Conservation (phyloP, 1,140 invertebrate genomes). For the Hyposmocoma kahamanoa region DNA sequence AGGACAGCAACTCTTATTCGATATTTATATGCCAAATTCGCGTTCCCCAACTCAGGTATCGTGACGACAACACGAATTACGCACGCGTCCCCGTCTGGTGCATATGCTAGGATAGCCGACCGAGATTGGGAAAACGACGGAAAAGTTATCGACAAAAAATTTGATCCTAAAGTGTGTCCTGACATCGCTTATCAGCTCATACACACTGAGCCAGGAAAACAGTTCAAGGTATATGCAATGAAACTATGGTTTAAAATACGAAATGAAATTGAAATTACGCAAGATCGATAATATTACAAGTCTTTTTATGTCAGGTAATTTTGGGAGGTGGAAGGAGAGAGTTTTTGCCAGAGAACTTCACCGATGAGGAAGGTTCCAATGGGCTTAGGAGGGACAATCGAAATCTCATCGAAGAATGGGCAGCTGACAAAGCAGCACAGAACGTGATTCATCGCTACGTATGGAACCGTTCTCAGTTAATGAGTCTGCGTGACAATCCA, state of each 20-base stretch:
- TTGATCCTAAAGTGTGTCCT: too few relatives aligned
- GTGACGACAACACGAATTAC: slow-evolving; percentile 87
- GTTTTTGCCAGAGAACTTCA: slow-evolving; percentile 76
- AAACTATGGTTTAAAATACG: not conserved
- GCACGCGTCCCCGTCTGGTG: slow-evolving; percentile 83
- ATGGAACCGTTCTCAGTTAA: slow-evolving; percentile 78
- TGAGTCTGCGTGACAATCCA: slow-evolving; percentile 67
- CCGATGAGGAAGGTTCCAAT: slow-evolving; percentile 78
- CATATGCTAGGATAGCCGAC: slow-evolving; percentile 83
- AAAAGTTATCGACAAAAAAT: too few relatives aligned
- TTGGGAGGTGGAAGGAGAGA: slow-evolving; percentile 83
- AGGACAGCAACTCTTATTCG: too few relatives aligned
- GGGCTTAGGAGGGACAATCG: slow-evolving; percentile 76
- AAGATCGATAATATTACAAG: not conserved
- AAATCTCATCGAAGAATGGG: slow-evolving; percentile 70
- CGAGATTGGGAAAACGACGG: slow-evolving; percentile 90
- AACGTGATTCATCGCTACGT: slow-evolving; percentile 80
- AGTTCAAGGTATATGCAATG: slow-evolving; percentile 77
- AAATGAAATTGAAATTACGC: slow-evolving; percentile 39
- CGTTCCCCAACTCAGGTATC: too few relatives aligned
- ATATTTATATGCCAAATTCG: too few relatives aligned
- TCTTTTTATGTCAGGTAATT: slow-evolving; percentile 72
- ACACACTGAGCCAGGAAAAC: slow-evolving; percentile 76
- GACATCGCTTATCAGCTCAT: slow-evolving; percentile 85
- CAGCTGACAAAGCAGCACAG: slow-evolving; percentile 52